phyloP scores from a whole-genome alignment of 2,797 vertebrate genomes.

The Malacoctenus gilli region DNA sequence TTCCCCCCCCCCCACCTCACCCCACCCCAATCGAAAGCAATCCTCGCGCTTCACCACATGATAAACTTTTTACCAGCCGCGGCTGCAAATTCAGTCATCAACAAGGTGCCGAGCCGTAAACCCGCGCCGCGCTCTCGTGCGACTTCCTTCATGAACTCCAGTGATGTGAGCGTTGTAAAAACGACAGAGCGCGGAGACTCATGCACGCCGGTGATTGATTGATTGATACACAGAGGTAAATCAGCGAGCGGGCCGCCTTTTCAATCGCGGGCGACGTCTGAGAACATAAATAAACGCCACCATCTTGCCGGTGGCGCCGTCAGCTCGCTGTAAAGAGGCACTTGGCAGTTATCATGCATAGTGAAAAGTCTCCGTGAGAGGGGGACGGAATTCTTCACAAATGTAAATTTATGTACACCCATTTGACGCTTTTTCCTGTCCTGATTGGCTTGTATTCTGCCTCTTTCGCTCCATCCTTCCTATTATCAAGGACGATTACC shows the following conservation, averaged over 20 bases:
- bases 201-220: constrained; percentile 54
- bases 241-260: constrained; percentile 59
- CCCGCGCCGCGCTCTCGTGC: constrained; percentile 1
- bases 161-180: constrained; percentile 29
- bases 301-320: constrained; percentile 57
- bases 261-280: constrained; percentile 62
- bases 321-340: constrained; percentile 43
- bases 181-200: constrained; percentile 17
- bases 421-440: constrained; percentile 67
- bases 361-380: constrained; percentile 34
- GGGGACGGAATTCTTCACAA: constrained; percentile 48
- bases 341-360: constrained; percentile 38
- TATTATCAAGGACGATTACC: constrained; percentile 73
- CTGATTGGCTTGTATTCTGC: constrained; percentile 68
- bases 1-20: too few species aligned
- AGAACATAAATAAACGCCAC: constrained; percentile 67
- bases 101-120: not conserved
- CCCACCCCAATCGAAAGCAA: constrained; percentile 11
- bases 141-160: constrained; percentile 21
- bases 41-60: constrained; percentile 26
- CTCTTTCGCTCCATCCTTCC: constrained; percentile 56
- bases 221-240: constrained; percentile 61
- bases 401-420: constrained; percentile 73
- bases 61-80: not conserved
- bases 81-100: constrained; percentile 7